These are phyloP conservation scores for Hyperopisus bebe DNA, from an alignment of 2,113 vertebrate species.

Conservation along the genomic window DNA sequence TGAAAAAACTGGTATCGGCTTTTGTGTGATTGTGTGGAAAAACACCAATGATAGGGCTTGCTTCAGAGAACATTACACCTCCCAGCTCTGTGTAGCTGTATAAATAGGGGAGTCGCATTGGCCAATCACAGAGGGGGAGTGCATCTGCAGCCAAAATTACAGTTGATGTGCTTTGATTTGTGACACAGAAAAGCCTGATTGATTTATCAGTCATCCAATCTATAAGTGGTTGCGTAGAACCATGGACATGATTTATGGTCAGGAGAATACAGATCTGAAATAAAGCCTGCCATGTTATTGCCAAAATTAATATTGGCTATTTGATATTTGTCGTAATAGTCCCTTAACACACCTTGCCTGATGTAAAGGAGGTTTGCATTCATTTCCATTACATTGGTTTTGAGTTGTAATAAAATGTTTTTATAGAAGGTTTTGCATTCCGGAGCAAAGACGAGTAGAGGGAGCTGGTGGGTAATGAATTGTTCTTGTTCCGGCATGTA, in stretches of 20 bases:
- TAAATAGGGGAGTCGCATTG: neutral
- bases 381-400: neutral
- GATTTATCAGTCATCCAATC: constrained; percentile 6
- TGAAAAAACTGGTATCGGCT: neutral
- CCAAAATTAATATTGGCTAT: neutral
- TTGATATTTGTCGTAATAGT: constrained; percentile 1
- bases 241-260: neutral
- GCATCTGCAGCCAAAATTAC: neutral
- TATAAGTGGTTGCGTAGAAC: neutral
- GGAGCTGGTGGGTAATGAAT: neutral
- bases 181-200: neutral
- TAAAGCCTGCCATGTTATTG: neutral
- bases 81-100: neutral
- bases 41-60: neutral
- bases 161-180: neutral
- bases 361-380: neutral
- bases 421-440: neutral
- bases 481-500: neutral
- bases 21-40: neutral
- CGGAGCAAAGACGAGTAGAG: neutral
- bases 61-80: neutral
- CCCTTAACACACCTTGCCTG: neutral
- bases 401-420: neutral
- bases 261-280: neutral
- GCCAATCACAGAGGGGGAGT: neutral